phyloP scores from a whole-genome alignment of 2,797 vertebrate species.

The Pipistrellus kuhlii region DNA sequence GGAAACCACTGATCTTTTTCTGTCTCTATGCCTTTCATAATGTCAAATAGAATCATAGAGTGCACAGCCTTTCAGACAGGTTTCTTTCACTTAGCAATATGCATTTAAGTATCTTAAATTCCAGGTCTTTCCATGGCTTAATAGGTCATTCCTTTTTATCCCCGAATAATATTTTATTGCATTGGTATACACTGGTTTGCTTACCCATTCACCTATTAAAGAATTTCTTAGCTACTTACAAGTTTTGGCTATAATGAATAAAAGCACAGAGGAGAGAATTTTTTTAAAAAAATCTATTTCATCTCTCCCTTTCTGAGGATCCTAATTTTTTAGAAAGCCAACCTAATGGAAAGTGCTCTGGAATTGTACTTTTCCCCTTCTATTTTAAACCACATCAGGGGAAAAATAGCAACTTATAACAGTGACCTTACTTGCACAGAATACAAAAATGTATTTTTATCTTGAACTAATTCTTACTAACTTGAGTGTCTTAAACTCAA shows the following conservation, averaged over 20 bases:
- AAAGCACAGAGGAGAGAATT: constrained; percentile 33
- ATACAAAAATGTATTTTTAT: constrained; percentile 54
- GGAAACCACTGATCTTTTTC: neutral
- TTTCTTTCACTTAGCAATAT: neutral
- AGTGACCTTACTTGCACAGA: neutral
- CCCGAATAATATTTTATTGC: neutral
- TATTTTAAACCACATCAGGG: constrained; percentile 55
- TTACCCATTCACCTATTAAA: neutral
- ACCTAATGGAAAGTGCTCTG: neutral
- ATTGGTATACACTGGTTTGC: neutral
- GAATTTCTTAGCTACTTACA: neutral
- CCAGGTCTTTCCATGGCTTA: neutral
- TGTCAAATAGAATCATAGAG: neutral
- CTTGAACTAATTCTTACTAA: constrained; percentile 47
- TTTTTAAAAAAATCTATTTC: neutral
- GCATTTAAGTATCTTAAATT: neutral
- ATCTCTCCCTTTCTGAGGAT: constrained; percentile 10
- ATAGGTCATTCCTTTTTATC: constrained; percentile 16
- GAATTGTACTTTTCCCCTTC: neutral
- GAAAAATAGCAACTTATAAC: neutral
- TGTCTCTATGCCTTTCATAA: neutral
- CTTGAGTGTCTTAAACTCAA: constrained; percentile 44
- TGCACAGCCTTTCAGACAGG: neutral
- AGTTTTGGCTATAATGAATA: neutral
- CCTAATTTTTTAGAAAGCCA: constrained; percentile 27